Evolutionary conservation across 2,888 invertebrate genomes (phyloP), one percentile per base, ranked within the genome.

Genomic region (Phaonia tiefii): DNA sequence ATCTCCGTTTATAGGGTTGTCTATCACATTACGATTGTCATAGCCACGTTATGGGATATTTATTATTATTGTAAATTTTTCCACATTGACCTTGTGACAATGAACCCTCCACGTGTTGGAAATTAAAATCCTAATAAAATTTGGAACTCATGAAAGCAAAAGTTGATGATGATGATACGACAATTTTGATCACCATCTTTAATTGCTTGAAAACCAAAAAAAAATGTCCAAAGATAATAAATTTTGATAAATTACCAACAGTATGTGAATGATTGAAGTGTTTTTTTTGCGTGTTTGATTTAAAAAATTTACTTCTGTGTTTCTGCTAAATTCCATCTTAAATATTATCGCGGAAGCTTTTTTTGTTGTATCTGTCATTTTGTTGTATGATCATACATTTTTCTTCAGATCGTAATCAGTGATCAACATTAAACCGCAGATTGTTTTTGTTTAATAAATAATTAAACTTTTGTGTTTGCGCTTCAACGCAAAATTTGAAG

Each of bases 161-260:
- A 49, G 20, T 20, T 15, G 3, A 10, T 49, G 49, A 49, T 20
- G 49, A 7, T 49, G 1, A 20, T 51, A 10, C 37, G 10, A 39
- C 26, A 37, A 44, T 51, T 44, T 15, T 63, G 54, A 25, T 66
- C 13, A 63, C 2, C 25, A 37, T 11, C 15, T 20, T 22, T 44
- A 75, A 73, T 73, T 78, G 73, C 69, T n/a, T n/a, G n/a, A n/a
- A n/a, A n/a, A n/a, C 63, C 15, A 44, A 65, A 71, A 56, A 46
- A 67, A 26, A 20, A 74, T 65, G 25, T n/a, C 25, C 3, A 39
- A 56, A 22, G 49, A 11, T 17, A 46, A 51, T 54, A 15, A 73
- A 49, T 60, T 54, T 58, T 58, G 54, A 70, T 60, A 51, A 79
- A 49, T 13, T 46, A 65, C 67, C 11, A 31, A 31, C 8, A 37